These are phyloP conservation scores for Hydrocynus forskahlii DNA, from an alignment of 2,797 vertebrate species.

Conservation along the genomic window DNA sequence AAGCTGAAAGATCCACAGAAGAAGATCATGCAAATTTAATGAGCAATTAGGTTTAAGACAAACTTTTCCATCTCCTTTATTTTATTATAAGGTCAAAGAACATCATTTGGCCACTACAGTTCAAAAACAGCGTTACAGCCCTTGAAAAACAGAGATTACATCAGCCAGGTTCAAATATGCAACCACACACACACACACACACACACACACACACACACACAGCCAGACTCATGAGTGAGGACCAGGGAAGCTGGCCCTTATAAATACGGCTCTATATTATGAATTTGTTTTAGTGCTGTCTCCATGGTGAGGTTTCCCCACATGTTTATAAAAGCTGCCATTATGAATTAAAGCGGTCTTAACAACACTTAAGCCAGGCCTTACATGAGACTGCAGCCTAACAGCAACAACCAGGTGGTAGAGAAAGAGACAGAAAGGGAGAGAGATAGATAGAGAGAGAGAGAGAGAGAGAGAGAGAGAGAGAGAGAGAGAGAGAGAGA, in stretches of 20 bases:
- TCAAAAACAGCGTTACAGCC: background rate
- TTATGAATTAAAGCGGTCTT: slow-evolving; percentile 84
- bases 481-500: background rate
- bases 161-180: slow-evolving; percentile 23
- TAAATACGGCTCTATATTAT: slow-evolving; percentile 84
- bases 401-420: slow-evolving; percentile 31
- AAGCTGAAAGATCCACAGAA: background rate
- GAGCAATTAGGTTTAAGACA: background rate
- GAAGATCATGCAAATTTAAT: background rate
- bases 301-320: slow-evolving; percentile 83
- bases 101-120: background rate
- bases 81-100: background rate
- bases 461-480: slow-evolving; percentile 62
- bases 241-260: slow-evolving; percentile 72
- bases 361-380: slow-evolving; percentile 80
- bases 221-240: slow-evolving; percentile 57
- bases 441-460: slow-evolving; percentile 65
- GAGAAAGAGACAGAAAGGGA: slow-evolving; percentile 60
- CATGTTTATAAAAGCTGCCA: slow-evolving; percentile 82
- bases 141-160: slow-evolving; percentile 16
- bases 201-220: slow-evolving; percentile 36
- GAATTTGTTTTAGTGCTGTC: slow-evolving; percentile 85
- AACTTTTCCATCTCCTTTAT: background rate
- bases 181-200: slow-evolving; percentile 2
- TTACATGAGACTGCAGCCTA: slow-evolving; percentile 61